phyloP scores from a whole-genome alignment of 2,113 vertebrate genomes.

The Tamias sibiricus region DNA sequence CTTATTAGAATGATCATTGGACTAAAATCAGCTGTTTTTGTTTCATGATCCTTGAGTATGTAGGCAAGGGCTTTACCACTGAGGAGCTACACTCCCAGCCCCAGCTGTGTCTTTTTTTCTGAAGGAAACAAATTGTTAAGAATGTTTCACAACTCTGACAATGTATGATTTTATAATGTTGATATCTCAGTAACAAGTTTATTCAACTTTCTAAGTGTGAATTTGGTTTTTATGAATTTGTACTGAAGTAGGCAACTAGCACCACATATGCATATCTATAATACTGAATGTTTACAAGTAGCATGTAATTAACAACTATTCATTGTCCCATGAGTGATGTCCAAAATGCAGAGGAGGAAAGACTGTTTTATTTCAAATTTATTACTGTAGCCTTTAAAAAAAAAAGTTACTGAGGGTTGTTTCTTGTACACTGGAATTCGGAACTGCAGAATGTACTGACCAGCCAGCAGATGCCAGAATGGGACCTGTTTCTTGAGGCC shows the following conservation, averaged over 20 bases:
- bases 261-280: not conserved
- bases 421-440: not conserved
- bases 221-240: not conserved
- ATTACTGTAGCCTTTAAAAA: not conserved
- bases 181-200: not conserved
- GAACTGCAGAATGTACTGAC: constrained; percentile 14
- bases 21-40: constrained; percentile 10
- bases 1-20: not conserved
- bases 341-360: not conserved
- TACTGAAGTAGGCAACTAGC: not conserved
- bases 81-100: not conserved
- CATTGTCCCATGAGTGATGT: not conserved
- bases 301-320: not conserved
- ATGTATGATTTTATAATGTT: not conserved
- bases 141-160: constrained; percentile 29
- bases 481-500: not conserved
- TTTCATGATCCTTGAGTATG: not conserved
- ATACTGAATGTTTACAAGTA: not conserved
- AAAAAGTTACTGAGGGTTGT: not conserved
- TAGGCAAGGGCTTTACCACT: not conserved
- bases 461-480: constrained; percentile 64
- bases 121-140: not conserved
- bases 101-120: constrained; percentile 5
- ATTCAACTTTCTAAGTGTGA: not conserved
- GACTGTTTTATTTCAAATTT: constrained; percentile 43